A percentile compares a stretch with the other conserved stretches of the same genome.
phyloP scores from a whole-genome alignment of 2,888 invertebrate species.

The Pachydiplax longipennis region DNA sequence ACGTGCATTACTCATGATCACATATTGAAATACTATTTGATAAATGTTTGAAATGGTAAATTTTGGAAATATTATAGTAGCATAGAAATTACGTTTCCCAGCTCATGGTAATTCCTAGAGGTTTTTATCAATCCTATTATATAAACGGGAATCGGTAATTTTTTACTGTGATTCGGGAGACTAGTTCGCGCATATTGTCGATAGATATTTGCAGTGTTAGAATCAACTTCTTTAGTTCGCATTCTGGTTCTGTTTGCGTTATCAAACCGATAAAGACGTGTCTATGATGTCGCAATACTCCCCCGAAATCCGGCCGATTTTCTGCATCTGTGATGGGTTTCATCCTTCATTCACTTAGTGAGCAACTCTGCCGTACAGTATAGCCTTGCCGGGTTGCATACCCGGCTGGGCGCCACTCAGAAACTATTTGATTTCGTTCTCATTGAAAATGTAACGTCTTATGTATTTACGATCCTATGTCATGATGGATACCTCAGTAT shows the following conservation, averaged over 20 bases:
- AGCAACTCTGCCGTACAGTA: constrained; percentile 26
- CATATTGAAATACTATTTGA: background rate
- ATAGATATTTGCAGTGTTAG: background rate
- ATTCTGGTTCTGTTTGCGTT: too few species aligned
- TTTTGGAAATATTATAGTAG: too few species aligned
- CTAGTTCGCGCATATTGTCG: background rate
- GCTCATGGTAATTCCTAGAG: too few species aligned
- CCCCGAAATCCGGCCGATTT: background rate
- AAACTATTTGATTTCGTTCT: background rate
- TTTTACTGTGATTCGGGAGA: background rate
- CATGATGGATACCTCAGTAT: background rate
- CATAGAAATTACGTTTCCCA: too few species aligned
- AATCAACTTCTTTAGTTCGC: too few species aligned
- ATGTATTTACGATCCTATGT: background rate
- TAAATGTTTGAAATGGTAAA: background rate
- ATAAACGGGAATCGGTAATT: background rate
- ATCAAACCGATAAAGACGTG: too few species aligned
- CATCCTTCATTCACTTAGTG: background rate
- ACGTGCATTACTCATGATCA: background rate
- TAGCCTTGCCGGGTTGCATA: constrained; percentile 12
- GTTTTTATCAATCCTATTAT: too few species aligned
- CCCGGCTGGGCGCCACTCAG: background rate
- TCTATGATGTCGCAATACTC: background rate
- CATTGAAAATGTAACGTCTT: background rate
- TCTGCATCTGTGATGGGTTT: background rate